Percentiles rank a stretch among this genome's conserved stretches.
Conservation (phyloP, 30 jellyfish, hydroid and myxozoan species). For the Rhopilema esculentum region DNA sequence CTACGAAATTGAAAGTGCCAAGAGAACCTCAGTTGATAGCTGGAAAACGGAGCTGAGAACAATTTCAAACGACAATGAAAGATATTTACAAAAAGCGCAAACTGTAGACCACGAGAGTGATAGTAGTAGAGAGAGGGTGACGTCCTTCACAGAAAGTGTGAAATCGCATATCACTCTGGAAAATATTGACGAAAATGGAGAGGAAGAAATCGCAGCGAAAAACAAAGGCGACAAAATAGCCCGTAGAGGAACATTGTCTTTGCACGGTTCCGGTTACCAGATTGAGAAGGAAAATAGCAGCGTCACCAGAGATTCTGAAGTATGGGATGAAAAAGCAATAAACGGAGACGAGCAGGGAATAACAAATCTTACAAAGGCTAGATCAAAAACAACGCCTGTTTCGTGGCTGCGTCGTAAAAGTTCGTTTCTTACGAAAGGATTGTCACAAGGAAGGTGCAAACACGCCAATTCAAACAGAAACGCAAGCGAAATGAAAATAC, state of each 20-base stretch:
- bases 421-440: not conserved
- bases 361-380: not conserved
- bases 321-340: not conserved
- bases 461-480: conserved; percentile 30
- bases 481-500: conserved; percentile 39
- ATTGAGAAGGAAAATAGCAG: not conserved
- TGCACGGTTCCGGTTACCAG: too few species aligned
- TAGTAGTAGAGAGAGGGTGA: not conserved
- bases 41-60: not conserved
- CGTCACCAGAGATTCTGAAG: not conserved
- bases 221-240: too few species aligned
- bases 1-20: not conserved
- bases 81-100: not conserved
- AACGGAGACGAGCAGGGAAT: not conserved
- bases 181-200: not conserved
- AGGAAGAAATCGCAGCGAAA: not conserved
- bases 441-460: conserved; percentile 13
- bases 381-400: not conserved
- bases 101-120: not conserved
- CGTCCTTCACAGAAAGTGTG: not conserved
- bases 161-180: not conserved
- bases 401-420: conserved; percentile 32
- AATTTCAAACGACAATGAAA: not conserved
- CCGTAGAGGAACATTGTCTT: too few species aligned
- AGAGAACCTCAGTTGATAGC: not conserved